Evolutionary conservation across 2,888 invertebrate genomes (phyloP).

Genomic region (Chorisops tibialis): DNA sequence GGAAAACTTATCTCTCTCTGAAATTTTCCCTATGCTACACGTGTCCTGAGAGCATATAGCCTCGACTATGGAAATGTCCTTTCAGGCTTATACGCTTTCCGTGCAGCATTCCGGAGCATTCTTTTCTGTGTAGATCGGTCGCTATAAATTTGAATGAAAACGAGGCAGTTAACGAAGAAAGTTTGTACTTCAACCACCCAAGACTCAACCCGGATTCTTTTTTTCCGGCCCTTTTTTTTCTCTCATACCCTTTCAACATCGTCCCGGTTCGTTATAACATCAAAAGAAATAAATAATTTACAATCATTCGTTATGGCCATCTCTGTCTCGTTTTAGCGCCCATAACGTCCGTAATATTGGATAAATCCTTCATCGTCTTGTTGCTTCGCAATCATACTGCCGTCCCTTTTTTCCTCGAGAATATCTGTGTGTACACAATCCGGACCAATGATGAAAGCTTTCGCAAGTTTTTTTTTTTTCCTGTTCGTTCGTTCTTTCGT

Average conservation of each 20-base stretch:
- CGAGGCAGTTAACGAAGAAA: conserved; percentile 16
- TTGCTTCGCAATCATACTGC: conserved; percentile 23
- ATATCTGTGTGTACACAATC: neutral
- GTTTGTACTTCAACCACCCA: conserved; percentile 18
- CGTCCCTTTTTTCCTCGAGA: conserved; percentile 9
- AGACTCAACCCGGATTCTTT: neutral
- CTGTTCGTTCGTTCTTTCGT: neutral
- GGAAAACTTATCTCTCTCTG: too few species aligned
- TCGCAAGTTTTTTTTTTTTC: conserved; percentile 2
- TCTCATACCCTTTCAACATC: too few species aligned
- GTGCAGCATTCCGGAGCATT: too few species aligned
- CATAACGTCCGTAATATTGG: neutral
- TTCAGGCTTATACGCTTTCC: too few species aligned
- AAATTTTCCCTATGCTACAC: too few species aligned
- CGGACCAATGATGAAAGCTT: neutral
- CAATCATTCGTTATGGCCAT: conserved; percentile 24
- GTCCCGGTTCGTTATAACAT: conserved; percentile 13
- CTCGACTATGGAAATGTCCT: too few species aligned
- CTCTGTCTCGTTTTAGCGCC: neutral
- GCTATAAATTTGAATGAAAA: neutral
- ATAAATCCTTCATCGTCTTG: conserved; percentile 22
- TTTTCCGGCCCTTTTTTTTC: neutral
- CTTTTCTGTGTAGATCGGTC: too few species aligned
- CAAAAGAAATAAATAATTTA: conserved; percentile 26
- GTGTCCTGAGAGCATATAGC: too few species aligned